phyloP scores from a whole-genome alignment of 2,888 invertebrate species.

The Gandaritis pyraliata region DNA sequence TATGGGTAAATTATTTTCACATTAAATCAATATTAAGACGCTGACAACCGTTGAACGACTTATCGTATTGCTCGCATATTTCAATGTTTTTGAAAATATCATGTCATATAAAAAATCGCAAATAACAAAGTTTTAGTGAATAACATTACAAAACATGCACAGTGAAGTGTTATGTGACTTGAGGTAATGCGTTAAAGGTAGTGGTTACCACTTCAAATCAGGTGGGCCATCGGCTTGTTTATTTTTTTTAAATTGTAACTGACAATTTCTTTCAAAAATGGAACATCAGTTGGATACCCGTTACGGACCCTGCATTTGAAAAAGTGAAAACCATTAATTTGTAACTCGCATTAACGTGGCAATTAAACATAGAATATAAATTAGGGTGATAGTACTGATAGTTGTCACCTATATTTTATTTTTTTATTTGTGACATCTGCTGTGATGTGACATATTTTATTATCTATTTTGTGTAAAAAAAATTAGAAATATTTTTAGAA shows the following conservation, averaged over 20 bases:
- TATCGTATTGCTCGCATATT: too few relatives aligned
- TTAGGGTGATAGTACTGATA: slow-evolving; percentile 49
- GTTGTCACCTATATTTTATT: slow-evolving; percentile 36
- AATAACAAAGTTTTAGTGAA: too few relatives aligned
- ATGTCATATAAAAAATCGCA: too few relatives aligned
- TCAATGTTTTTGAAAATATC: too few relatives aligned
- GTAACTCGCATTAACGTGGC: slow-evolving; percentile 51
- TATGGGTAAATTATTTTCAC: slow-evolving; percentile 5
- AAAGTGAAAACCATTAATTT: slow-evolving; percentile 56
- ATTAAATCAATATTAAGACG: slow-evolving; percentile 2
- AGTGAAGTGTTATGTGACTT: too few relatives aligned
- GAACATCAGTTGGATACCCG: slow-evolving; percentile 40
- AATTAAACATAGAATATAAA: slow-evolving; percentile 56
- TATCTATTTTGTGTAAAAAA: slow-evolving; percentile 8
- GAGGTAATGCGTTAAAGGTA: too few relatives aligned
- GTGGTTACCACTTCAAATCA: too few relatives aligned
- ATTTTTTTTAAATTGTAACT: too few relatives aligned
- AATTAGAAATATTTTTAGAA: too few relatives aligned
- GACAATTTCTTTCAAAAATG: background rate
- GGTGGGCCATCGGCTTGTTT: too few relatives aligned
- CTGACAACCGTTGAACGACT: too few relatives aligned
- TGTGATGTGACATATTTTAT: slow-evolving; percentile 16
- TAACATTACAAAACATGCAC: too few relatives aligned
- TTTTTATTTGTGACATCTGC: slow-evolving; percentile 37
- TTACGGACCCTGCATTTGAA: slow-evolving; percentile 45